Evolutionary conservation across 2,113 vertebrate species (phyloP), one percentile per base, ranked within the genome.

Genomic region (Phylloscopus trochilus): DNA sequence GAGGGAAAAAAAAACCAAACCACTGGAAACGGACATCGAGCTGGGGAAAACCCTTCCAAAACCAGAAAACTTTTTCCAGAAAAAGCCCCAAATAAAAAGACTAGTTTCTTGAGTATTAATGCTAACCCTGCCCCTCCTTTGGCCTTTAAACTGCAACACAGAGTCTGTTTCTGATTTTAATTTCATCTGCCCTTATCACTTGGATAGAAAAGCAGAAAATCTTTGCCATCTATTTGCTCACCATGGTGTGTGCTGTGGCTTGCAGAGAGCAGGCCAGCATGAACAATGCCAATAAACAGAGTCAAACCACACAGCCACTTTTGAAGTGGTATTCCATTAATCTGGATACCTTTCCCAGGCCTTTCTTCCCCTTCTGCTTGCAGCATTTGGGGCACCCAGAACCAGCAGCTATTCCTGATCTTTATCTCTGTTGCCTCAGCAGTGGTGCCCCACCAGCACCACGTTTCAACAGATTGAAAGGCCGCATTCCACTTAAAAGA

Each of bases 131-230:
- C 27, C 59, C 51, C 74, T 92, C 75, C 47, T 88, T 8, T 87
- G 68, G 75, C 64, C 33, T 95, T 83, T 52, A 73, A 70, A 51
- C 51, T 76, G 33, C 24, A 84, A 39, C 21, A 63, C 2, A 27
- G 33, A 64, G 28, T 87, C 82, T 83, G 81, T 83, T 95, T 95
- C 83, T 91, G 75, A 88, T 95, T 96, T 85, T 81, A 75, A 91
- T 92, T 77, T 87, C 72, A 89, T 90, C 49, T 90, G 47, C 73
- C 85, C 55, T 93, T 94, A 86, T 70, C 84, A 51, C 53, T 93
- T 96, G 51, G 72, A 73, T 2, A 56, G 84, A 94, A 90, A 66
- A 24, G 31, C 2, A 6, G 47, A 70, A 81, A 70, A 21, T n/a
- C 87, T 91, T 73, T 96, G 41, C 66, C 68, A 90, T 89, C 51